Percentiles rank a stretch among this genome's conserved stretches.
Conservation (phyloP, 1,140 invertebrate species). For the Achatina immaculata region DNA sequence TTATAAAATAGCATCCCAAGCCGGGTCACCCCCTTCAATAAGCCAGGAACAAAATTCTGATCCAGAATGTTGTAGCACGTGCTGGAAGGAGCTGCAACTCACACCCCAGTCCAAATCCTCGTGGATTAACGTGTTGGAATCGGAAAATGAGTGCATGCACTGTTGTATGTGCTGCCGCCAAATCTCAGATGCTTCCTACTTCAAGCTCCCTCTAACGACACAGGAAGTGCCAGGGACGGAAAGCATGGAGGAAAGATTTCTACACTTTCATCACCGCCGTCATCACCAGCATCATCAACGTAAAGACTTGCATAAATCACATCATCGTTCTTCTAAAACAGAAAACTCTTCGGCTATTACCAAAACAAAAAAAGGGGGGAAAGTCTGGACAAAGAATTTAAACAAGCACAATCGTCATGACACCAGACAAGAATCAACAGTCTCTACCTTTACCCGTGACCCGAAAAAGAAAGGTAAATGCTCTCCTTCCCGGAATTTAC, state of each 20-base stretch:
- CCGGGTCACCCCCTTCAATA: background rate
- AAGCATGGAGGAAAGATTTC: background rate
- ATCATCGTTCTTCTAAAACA: background rate
- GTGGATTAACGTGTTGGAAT: constrained; percentile 12
- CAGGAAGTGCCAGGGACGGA: background rate
- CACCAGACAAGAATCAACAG: no score
- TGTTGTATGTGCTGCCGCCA: constrained; percentile 46
- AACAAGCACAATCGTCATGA: no score
- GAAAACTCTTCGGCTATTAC: no score
- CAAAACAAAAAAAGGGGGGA: no score
- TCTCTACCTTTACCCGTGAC: background rate
- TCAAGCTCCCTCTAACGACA: background rate
- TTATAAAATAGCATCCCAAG: background rate
- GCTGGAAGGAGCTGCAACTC: constrained; percentile 41
- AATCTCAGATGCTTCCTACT: constrained; percentile 47
- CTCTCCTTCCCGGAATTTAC: background rate
- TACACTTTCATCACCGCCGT: background rate
- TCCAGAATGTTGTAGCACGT: constrained; percentile 52
- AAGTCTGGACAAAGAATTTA: no score
- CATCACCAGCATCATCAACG: constrained; percentile 7
- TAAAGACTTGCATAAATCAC: background rate
- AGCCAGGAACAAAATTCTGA: constrained; percentile 52
- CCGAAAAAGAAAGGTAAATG: background rate
- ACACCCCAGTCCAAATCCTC: constrained; percentile 48
- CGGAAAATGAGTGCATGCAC: constrained; percentile 22